Conservation (phyloP, 2,888 invertebrate genomes). For the Anoplius nigerrimus region DNA sequence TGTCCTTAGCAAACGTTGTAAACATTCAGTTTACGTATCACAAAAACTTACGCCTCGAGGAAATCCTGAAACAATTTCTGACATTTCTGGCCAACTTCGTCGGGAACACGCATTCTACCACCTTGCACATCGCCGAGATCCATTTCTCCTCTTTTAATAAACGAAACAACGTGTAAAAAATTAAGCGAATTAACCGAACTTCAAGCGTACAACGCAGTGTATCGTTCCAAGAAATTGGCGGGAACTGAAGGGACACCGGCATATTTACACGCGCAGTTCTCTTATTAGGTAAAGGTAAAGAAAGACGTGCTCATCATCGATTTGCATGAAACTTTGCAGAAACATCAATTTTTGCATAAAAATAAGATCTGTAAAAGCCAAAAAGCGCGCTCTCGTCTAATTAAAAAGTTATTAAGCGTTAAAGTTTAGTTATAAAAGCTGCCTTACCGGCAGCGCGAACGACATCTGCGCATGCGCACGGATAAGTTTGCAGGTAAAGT, state of each 20-base stretch:
- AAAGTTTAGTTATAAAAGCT: too few species aligned
- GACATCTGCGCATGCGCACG: too few species aligned
- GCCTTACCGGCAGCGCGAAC: too few species aligned
- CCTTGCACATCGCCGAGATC: slow-evolving; percentile 88
- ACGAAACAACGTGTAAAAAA: slow-evolving; percentile 4
- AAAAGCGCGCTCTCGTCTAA: too few species aligned
- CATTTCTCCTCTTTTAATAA: slow-evolving; percentile 76
- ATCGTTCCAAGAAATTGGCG: slow-evolving; percentile 38
- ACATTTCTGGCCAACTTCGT: slow-evolving; percentile 94
- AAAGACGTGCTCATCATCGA: too few species aligned
- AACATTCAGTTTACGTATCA: too few species aligned
- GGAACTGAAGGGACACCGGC: slow-evolving; percentile 30
- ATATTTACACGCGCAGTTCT: slow-evolving; percentile 17
- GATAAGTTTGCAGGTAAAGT: too few species aligned
- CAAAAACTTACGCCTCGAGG: slow-evolving; percentile 87
- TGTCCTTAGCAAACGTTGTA: neutral
- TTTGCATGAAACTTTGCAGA: too few species aligned
- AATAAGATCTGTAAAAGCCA: too few species aligned
- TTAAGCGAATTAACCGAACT: slow-evolving; percentile 1
- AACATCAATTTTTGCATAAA: too few species aligned
- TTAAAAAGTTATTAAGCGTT: too few species aligned
- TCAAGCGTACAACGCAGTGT: slow-evolving; percentile 2
- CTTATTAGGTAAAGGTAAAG: neutral
- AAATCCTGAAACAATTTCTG: slow-evolving; percentile 98
- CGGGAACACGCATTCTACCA: slow-evolving; percentile 86